Evolutionary conservation across 2,113 vertebrate species (phyloP), one percentile per base, ranked within the genome.

Genomic region (Scopus umbretta): DNA sequence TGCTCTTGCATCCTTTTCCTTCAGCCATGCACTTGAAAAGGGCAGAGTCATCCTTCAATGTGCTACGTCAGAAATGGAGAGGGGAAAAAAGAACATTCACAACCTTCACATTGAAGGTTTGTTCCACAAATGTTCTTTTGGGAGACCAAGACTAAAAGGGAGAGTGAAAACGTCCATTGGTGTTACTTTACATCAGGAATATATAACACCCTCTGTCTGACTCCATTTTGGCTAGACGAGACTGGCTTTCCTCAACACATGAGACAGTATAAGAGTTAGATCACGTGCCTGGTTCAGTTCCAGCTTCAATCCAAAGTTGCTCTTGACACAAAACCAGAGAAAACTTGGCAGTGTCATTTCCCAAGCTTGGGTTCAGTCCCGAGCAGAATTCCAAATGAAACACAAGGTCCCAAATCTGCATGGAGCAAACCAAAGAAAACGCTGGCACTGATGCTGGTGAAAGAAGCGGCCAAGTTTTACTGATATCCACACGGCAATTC

Each of bases 251-350:
- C 53, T 95, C 66, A 93, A n/a, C 0, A 10, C 62, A 95, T 36
- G 79, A 96, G 85, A 90, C 85, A 82, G 62, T 34, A 75, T 36
- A 87, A 63, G 62, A 92, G 90, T 66, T 56, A 32, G 75, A 62
- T 93, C 96, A 96, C 78, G 3, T 92, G 93, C 42, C 92, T 95
- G 71, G 74, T 93, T 90, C 71, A 29, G 42, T 88, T 92, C 94
- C 96, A 97, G 85, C 87, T 88, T 94, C 75, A 80, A 88, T 94
- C 92, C 82, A 71, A 94, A 95, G 92, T 88, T 92, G 81, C 72
- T 94, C 85, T 96, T 95, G 94, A 96, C 90, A 96, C 67, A 86
- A 94, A 88, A 96, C 87, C 91, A 94, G 66, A 95, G 43, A 95
- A 96, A 96, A 96, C 96, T 93, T 97, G 96, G 94, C 96, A 96